A percentile compares a stretch with the other conserved stretches of the same genome.
Evolutionary conservation across 2,888 invertebrate genomes (phyloP).

Genomic region (Apomyelois bistriatella): DNA sequence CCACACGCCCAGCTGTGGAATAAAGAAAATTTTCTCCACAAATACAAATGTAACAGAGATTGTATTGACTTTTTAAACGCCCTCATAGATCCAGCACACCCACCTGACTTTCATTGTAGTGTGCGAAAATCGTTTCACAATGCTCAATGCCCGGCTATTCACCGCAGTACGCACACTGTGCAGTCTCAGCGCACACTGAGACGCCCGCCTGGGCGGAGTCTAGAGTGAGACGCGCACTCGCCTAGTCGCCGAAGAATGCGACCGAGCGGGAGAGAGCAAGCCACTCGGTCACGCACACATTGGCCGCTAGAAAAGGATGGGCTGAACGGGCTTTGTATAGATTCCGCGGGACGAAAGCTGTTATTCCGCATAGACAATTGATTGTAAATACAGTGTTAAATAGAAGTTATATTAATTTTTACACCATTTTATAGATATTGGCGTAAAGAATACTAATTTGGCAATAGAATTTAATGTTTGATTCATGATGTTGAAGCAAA

Average conservation of each 20-base stretch:
- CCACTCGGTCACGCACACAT: slow-evolving; percentile 62
- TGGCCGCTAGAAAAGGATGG: slow-evolving; percentile 72
- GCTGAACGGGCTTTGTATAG: slow-evolving; percentile 72
- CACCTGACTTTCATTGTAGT: slow-evolving; percentile 70
- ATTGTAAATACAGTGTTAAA: slow-evolving; percentile 55
- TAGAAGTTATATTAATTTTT: slow-evolving; percentile 39
- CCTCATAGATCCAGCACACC: slow-evolving; percentile 72
- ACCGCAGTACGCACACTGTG: slow-evolving; percentile 61
- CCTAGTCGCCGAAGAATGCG: slow-evolving; percentile 49
- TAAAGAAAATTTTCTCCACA: slow-evolving; percentile 75
- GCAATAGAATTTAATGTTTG: slow-evolving; percentile 31
- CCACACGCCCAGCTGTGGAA: slow-evolving; percentile 65
- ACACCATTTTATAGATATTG: slow-evolving; percentile 15
- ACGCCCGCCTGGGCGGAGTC: slow-evolving; percentile 70
- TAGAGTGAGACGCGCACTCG: slow-evolving; percentile 64
- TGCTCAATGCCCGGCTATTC: slow-evolving; percentile 69
- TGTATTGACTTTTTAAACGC: slow-evolving; percentile 80
- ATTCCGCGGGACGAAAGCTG: slow-evolving; percentile 68
- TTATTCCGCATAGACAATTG: slow-evolving; percentile 76
- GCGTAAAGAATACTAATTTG: slow-evolving; percentile 16
- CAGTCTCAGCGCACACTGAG: slow-evolving; percentile 48
- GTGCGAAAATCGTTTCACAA: slow-evolving; percentile 70
- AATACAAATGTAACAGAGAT: slow-evolving; percentile 68
- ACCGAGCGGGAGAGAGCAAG: slow-evolving; percentile 51
- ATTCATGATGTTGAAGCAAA: slow-evolving; percentile 41